These are phyloP conservation scores for Orchestes rusci DNA, from an alignment of 2,888 invertebrate genomes.

Conservation along the genomic window DNA sequence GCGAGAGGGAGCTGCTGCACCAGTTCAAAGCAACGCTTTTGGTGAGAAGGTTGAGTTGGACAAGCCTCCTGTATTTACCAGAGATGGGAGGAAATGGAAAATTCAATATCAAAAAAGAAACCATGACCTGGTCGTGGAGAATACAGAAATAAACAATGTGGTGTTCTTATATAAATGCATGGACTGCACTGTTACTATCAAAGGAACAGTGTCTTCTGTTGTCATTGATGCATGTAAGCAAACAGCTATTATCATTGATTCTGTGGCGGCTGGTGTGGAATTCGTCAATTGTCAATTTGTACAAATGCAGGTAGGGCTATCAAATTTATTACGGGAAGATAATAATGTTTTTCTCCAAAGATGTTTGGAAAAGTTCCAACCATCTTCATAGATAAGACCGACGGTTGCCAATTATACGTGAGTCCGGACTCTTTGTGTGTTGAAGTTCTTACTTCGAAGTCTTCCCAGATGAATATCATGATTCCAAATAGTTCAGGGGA, in stretches of 20 bases:
- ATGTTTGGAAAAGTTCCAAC: slow-evolving; percentile 92
- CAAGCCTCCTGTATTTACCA: slow-evolving; percentile 77
- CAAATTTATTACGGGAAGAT: neutral
- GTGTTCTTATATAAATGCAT: slow-evolving; percentile 92
- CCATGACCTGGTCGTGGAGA: slow-evolving; percentile 69
- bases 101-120: slow-evolving; percentile 91
- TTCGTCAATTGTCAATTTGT: slow-evolving; percentile 98
- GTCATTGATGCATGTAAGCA: slow-evolving; percentile 95
- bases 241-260: slow-evolving; percentile 89
- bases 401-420: slow-evolving; percentile 96
- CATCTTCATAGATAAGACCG: slow-evolving; percentile 95
- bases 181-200: slow-evolving; percentile 78
- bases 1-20: slow-evolving; percentile 59
- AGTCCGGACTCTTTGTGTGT: slow-evolving; percentile 77
- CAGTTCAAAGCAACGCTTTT: slow-evolving; percentile 54
- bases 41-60: slow-evolving; percentile 48
- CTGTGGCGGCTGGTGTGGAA: slow-evolving; percentile 88
- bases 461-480: slow-evolving; percentile 97
- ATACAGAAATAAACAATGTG: slow-evolving; percentile 96
- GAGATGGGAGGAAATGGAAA: slow-evolving; percentile 96
- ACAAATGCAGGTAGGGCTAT: slow-evolving; percentile 92
- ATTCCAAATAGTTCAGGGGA: slow-evolving; percentile 61
- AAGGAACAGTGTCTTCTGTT: slow-evolving; percentile 92
- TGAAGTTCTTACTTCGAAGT: slow-evolving; percentile 93
- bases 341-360: slow-evolving; percentile 45